Evolutionary conservation across 2,113 vertebrate genomes (phyloP), one percentile per base, ranked within the genome.

Genomic region (Crotalus tigris): DNA sequence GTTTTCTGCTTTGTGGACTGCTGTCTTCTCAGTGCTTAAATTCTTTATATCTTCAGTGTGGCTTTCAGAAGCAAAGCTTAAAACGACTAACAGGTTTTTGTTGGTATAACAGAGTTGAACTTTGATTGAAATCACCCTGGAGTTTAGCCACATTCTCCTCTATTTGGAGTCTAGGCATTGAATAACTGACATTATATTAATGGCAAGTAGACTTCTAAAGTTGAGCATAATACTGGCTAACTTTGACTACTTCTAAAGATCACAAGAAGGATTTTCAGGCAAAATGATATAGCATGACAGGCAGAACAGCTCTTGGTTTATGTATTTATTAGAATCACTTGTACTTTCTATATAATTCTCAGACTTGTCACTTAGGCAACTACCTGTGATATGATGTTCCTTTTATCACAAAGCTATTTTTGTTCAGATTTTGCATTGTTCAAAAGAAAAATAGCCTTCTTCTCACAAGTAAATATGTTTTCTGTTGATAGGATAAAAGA

Each of bases 1-100:
- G 19, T 85, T 92, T 96, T 92, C 89, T 93, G 58, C 24, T 29
- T 39, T 17, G 1, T 0, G 0, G 2, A 58, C 85, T 57, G 94
- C 91, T 86, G 55, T 19, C 9, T 85, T 93, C 23, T 85, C 75
- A 58, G 88, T 87, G 46, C 54, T 91, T 58, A 90, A 90, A 86
- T 17, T 26, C 75, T 93, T 88, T n/a, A 23, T 9, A 12, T 81
- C 57, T 89, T 11, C n/a, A 29, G 5, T 2, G 39, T n/a, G 0
- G 15, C 92, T 90, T 95, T 90, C 75, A 91, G 57, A 89, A 85
- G 58, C 89, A 91, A 86, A 92, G 17, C 90, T 91, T 95, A 26
- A 57, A 59, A 1, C 8, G 24, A 49, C 12, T 87, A 53, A 53
- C 49, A 53, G 8, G 46, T 49, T 87, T 11, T 53, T 87, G 49